These are phyloP conservation scores for Poecile montanus DNA, from an alignment of 2,797 vertebrate species.

Conservation along the genomic window DNA sequence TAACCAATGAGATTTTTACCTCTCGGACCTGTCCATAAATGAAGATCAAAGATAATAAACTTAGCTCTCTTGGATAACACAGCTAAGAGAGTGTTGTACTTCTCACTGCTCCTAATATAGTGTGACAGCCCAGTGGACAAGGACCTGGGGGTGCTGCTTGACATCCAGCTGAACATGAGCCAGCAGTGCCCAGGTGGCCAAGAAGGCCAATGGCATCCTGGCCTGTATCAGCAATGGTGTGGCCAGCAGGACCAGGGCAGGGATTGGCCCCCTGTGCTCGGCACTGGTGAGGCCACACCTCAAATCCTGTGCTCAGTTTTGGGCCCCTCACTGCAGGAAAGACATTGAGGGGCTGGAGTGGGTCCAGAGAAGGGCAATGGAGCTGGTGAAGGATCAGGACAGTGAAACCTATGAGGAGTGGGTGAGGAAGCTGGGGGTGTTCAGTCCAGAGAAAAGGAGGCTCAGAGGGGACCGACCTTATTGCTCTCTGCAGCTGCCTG, in stretches of 20 bases:
- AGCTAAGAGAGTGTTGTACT: no score
- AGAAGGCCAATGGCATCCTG: not conserved
- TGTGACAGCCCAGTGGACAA: not conserved
- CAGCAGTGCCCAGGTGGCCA: not conserved
- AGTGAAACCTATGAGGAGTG: not conserved
- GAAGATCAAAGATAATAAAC: no score
- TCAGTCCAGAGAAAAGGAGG: not conserved
- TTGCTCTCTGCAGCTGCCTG: not conserved
- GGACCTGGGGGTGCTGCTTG: not conserved
- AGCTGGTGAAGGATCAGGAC: not conserved
- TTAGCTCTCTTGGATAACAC: no score
- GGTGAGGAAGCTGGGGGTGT: not conserved
- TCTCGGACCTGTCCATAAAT: no score
- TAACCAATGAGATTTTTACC: no score
- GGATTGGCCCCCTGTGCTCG: rapidly evolving
- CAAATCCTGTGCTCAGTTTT: not conserved
- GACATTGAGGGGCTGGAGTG: rapidly evolving
- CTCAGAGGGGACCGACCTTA: not conserved
- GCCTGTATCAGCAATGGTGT: not conserved
- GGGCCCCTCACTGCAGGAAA: not conserved
- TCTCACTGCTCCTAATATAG: no score
- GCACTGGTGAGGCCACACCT: not conserved
- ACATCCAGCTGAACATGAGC: not conserved
- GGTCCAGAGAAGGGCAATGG: rapidly evolving
- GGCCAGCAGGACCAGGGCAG: not conserved